A percentile compares a stretch with the other conserved stretches of the same genome.
Evolutionary conservation across 23 tunicate genomes (phyloP).

Genomic region (Halocynthia roretzi): DNA sequence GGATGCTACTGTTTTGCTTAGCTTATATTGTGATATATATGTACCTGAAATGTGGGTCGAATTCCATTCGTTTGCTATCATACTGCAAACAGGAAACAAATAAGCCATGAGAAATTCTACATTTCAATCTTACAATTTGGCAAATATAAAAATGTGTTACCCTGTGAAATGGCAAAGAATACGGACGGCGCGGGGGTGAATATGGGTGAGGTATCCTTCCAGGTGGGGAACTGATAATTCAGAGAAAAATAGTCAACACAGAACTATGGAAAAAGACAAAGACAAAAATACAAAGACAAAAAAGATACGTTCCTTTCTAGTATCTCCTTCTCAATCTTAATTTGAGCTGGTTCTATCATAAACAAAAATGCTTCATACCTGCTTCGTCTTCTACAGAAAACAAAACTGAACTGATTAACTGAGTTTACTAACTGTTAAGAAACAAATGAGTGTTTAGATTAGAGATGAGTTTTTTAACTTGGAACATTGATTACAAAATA

Average conservation of each 20-base stretch:
- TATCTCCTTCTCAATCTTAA: neutral
- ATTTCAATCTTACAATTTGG: neutral
- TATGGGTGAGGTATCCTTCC: conserved; percentile 13
- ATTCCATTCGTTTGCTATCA: neutral
- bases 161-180: conserved; percentile 10
- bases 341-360: neutral
- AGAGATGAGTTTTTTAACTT: too few relatives aligned
- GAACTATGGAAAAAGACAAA: conserved; percentile 7
- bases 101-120: too few relatives aligned
- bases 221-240: neutral
- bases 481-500: too few relatives aligned
- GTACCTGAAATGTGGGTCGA: conserved; percentile 18
- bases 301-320: neutral
- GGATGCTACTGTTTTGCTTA: neutral
- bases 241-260: too few relatives aligned
- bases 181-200: conserved; percentile 24
- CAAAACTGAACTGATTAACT: too few relatives aligned
- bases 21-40: neutral
- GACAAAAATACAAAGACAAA: neutral
- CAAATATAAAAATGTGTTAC: conserved; percentile 1
- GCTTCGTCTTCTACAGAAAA: too few relatives aligned
- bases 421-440: too few relatives aligned
- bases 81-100: neutral
- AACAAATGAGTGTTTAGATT: too few relatives aligned
- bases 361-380: too few relatives aligned